phyloP scores from a whole-genome alignment of 2,888 invertebrate species.

The Sepiola atlantica region DNA sequence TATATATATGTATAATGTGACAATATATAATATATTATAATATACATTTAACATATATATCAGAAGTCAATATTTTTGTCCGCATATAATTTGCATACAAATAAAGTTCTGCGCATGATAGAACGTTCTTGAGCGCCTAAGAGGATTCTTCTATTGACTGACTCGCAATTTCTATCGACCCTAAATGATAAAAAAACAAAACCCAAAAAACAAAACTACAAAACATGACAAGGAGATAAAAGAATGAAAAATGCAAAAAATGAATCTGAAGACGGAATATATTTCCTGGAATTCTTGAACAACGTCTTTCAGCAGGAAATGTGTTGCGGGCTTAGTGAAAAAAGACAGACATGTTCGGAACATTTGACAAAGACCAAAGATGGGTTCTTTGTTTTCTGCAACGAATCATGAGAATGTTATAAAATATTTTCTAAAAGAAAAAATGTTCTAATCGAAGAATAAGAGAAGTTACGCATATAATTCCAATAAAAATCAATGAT shows the following conservation, averaged over 20 bases:
- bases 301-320: slow-evolving; percentile 21
- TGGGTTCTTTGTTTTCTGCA: background rate
- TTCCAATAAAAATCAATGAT: background rate
- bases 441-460: background rate
- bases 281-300: background rate
- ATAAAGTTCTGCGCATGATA: background rate
- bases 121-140: background rate
- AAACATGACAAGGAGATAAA: background rate
- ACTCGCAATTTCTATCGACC: background rate
- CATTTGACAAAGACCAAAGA: background rate
- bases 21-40: no score
- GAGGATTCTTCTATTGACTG: background rate
- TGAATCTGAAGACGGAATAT: background rate
- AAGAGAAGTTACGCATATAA: background rate
- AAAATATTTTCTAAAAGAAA: background rate
- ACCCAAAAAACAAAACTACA: background rate
- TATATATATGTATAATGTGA: background rate
- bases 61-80: background rate
- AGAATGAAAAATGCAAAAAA: background rate
- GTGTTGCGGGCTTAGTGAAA: background rate
- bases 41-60: background rate
- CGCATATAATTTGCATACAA: background rate
- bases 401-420: background rate
- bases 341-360: background rate
- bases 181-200: background rate